These are phyloP conservation scores for Nasonia longicornis DNA, from an alignment of 1,140 invertebrate species.

Conservation along the genomic window DNA sequence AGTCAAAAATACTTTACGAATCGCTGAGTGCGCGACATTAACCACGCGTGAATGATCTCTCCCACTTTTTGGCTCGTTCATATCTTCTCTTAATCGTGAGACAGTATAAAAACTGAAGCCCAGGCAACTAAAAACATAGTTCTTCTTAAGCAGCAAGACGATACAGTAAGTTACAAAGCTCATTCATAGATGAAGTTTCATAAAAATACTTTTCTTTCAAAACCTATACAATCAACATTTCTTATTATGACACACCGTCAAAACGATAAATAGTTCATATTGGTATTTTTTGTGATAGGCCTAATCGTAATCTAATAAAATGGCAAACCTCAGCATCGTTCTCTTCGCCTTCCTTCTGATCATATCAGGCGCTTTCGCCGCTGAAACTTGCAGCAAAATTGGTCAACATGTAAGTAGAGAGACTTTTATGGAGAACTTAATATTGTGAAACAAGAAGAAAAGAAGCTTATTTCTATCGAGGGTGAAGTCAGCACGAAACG, in stretches of 20 bases:
- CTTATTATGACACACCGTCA: too few species aligned
- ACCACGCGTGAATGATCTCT: neutral
- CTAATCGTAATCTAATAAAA: neutral
- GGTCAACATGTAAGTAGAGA: neutral
- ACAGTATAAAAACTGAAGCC: neutral
- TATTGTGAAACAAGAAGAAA: too few species aligned
- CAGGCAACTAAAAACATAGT: neutral
- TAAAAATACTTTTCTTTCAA: too few species aligned
- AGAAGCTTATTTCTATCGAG: too few species aligned
- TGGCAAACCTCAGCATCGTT: neutral
- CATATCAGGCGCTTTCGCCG: neutral
- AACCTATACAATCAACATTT: too few species aligned
- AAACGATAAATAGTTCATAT: too few species aligned
- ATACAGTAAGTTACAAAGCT: neutral
- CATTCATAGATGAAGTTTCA: neutral
- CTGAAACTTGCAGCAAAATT: neutral
- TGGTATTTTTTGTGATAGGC: neutral
- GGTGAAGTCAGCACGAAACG: too few species aligned
- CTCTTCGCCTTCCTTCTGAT: neutral
- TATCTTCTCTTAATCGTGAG: neutral
- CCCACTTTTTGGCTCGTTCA: neutral
- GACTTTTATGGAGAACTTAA: too few species aligned
- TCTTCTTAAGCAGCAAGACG: neutral
- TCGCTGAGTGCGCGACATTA: too few species aligned
- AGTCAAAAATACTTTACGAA: too few species aligned